These are phyloP conservation scores for Polietes domitor DNA, from an alignment of 2,888 invertebrate species.

Conservation along the genomic window DNA sequence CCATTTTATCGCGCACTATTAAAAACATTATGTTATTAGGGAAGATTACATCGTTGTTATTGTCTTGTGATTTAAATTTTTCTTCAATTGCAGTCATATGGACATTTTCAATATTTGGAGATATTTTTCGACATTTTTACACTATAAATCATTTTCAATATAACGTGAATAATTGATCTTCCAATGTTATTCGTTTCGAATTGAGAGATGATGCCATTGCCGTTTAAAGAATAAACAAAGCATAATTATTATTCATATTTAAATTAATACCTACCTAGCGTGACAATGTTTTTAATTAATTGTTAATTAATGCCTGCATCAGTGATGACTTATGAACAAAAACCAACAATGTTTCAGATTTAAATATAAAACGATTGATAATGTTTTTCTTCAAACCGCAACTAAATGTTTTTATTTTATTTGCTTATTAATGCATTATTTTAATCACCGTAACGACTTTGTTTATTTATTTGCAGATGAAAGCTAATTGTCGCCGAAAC, in stretches of 20 bases:
- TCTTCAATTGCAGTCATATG: too few relatives aligned
- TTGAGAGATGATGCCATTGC: too few relatives aligned
- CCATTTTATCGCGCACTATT: too few relatives aligned
- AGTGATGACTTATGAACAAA: background rate
- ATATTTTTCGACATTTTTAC: too few relatives aligned
- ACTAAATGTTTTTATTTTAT: conserved; percentile 52
- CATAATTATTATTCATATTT: background rate
- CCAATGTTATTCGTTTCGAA: too few relatives aligned
- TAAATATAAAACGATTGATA: background rate
- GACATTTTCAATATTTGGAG: too few relatives aligned
- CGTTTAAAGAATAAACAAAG: too few relatives aligned
- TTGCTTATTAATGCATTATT: conserved; percentile 63
- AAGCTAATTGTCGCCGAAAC: conserved; percentile 65
- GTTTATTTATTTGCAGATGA: conserved; percentile 62
- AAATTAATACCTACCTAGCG: background rate
- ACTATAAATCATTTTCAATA: too few relatives aligned
- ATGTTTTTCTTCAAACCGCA: conserved; percentile 38
- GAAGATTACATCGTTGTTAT: too few relatives aligned
- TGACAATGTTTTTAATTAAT: conserved; percentile 22
- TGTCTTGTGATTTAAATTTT: too few relatives aligned
- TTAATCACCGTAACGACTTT: conserved; percentile 58
- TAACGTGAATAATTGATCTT: too few relatives aligned
- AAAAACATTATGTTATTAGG: too few relatives aligned
- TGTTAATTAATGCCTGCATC: conserved; percentile 18
- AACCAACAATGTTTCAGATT: conserved; percentile 13